These are phyloP conservation scores for Buathra laborator DNA, from an alignment of 2,888 invertebrate species.

Conservation along the genomic window DNA sequence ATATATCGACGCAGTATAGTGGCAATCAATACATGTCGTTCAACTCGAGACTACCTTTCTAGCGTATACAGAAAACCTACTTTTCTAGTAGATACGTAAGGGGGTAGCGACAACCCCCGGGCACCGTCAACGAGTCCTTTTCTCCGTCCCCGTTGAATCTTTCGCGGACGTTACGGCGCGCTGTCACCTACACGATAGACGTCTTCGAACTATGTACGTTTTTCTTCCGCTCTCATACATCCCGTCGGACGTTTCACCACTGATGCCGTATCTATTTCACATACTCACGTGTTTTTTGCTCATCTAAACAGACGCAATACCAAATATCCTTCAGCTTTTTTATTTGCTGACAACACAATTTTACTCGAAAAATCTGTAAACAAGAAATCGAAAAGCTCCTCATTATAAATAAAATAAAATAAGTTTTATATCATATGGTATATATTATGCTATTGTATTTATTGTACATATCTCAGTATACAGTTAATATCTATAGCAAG, in stretches of 20 bases:
- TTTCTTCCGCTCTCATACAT: conserved; percentile 74
- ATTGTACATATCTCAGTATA: no score
- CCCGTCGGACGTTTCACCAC: conserved; percentile 53
- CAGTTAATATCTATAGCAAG: no score
- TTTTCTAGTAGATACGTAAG: conserved; percentile 25
- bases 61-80: conserved; percentile 15
- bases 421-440: no score
- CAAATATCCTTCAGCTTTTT: not conserved
- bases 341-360: not conserved
- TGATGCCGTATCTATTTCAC: conserved; percentile 47
- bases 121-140: conserved; percentile 59
- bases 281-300: conserved; percentile 67
- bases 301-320: not conserved
- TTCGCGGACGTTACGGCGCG: conserved; percentile 64
- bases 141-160: conserved; percentile 57
- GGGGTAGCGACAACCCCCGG: conserved; percentile 47
- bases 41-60: conserved; percentile 69
- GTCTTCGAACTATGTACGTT: conserved; percentile 74
- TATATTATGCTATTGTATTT: no score
- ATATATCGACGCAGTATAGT: conserved; percentile 71
- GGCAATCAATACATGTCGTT: conserved; percentile 79
- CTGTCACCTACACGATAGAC: conserved; percentile 72
- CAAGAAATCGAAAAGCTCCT: no score
- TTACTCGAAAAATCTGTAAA: no score
- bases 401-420: no score